phyloP scores from a whole-genome alignment of 2,888 invertebrate species.

The Incurvaria masculella region DNA sequence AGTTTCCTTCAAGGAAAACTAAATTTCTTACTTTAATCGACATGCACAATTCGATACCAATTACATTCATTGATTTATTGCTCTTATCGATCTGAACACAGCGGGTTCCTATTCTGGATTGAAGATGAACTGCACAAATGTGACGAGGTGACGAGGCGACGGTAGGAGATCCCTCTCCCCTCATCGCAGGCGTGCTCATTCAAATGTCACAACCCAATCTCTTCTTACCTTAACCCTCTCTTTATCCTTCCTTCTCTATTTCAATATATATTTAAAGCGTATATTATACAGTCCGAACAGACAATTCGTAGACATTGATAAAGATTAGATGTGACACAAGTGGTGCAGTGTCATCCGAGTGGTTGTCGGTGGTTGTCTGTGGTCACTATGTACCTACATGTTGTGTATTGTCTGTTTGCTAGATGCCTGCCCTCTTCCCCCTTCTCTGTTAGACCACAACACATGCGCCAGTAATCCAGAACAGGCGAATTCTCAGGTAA shows the following conservation, averaged over 20 bases:
- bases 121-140: too few relatives aligned
- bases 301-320: constrained; percentile 23
- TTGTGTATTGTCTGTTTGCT: constrained; percentile 89
- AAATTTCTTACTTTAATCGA: too few relatives aligned
- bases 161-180: too few relatives aligned
- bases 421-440: constrained; percentile 92
- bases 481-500: constrained; percentile 70
- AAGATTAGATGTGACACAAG: constrained; percentile 50
- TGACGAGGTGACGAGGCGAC: too few relatives aligned
- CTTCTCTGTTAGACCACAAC: constrained; percentile 84
- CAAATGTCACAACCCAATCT: too few relatives aligned
- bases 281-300: neutral
- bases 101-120: too few relatives aligned
- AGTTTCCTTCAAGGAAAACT: too few relatives aligned
- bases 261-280: neutral
- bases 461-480: constrained; percentile 71
- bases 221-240: neutral
- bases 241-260: neutral
- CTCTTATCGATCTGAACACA: too few relatives aligned
- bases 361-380: constrained; percentile 38
- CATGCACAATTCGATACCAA: too few relatives aligned
- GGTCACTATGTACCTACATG: constrained; percentile 59
- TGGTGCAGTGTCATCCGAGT: constrained; percentile 55
- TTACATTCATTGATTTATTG: too few relatives aligned
- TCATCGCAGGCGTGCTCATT: too few relatives aligned